These are phyloP conservation scores for Ammodytes dubius DNA, from an alignment of 2,113 vertebrate species.

Conservation along the genomic window DNA sequence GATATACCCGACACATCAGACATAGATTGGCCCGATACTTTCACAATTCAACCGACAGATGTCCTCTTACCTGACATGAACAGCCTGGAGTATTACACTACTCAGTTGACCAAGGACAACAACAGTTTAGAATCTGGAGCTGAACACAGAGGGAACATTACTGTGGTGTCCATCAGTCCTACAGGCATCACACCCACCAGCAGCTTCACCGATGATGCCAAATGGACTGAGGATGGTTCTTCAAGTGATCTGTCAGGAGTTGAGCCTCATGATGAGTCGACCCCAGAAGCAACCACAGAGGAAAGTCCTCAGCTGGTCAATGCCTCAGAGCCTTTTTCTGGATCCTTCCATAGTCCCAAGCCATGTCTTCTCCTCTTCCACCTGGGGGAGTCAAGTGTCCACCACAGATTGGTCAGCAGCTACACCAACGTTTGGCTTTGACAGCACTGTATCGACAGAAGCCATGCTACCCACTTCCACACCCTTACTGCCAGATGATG, in stretches of 20 bases:
- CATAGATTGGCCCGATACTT: constrained; percentile 77
- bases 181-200: constrained; percentile 58
- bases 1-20: constrained; percentile 63
- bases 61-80: constrained; percentile 88
- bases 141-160: constrained; percentile 75
- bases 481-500: constrained; percentile 59
- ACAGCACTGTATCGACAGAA: constrained; percentile 58
- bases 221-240: constrained; percentile 70
- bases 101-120: constrained; percentile 80
- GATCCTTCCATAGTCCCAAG: constrained; percentile 70
- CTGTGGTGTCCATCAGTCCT: constrained; percentile 49
- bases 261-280: constrained; percentile 64
- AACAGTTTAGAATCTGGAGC: constrained; percentile 49
- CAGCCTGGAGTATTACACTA: constrained; percentile 86
- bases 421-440: constrained; percentile 27
- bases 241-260: constrained; percentile 75
- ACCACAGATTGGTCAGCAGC: constrained; percentile 61
- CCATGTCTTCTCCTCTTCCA: constrained; percentile 58
- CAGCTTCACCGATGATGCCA: constrained; percentile 53
- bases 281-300: constrained; percentile 52
- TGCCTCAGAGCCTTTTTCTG: constrained; percentile 63
- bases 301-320: constrained; percentile 58
- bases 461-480: constrained; percentile 48
- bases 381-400: constrained; percentile 42
- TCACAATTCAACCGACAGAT: constrained; percentile 83